Base-by-base conservation (phyloP, 1,140 invertebrate species). In the Bicyclus anynana region DNA sequence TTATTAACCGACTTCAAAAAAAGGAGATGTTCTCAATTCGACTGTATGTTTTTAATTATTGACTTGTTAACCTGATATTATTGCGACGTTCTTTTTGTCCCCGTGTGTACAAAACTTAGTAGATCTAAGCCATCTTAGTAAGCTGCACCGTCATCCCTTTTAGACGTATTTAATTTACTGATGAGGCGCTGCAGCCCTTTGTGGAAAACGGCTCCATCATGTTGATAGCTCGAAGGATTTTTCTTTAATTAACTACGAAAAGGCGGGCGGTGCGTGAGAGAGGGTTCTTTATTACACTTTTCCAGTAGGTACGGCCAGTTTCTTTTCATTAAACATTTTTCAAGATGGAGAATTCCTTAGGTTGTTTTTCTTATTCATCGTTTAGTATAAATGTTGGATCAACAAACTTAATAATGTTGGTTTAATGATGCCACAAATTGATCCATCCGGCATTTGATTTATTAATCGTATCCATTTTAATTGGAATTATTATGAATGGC, bases 191-290 rank as follows among this genome's bases (percentile, higher is more conserved):
- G 47, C 35, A 33, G 47, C 37, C 35, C 23, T 49, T 49, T 56
- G 7, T 23, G 33, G 17, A 49, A 38, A 49, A 17, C 35, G 53
- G 33, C 48, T 56, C 35, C 46, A 56, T 56, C 46, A 49, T 27
- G 46, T 27, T 56, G 46, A 50, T 49, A 49, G 35, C 17, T 48
- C 40, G 12, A 48, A 38, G 35, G 35, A 56, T 40, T 59, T 59
- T 53, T 46, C 49, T 59, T 59, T 53, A 59, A 57, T 57, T 58
- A 46, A 51, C 49, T 44, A 44, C 40, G 17, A 44, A 47, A 2
- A 33, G 33, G 47, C 16, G 16, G 40, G 47, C 16, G 16, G 40
- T 44, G 40, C 40, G 16, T 44, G 17, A 44, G 18, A 17, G 40
- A 44, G 20, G 16, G 16, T 44, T 44, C 18, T 44, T 44, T 20